phyloP scores from a whole-genome alignment of 2,888 invertebrate species.

The Chrysolina oricalcia region DNA sequence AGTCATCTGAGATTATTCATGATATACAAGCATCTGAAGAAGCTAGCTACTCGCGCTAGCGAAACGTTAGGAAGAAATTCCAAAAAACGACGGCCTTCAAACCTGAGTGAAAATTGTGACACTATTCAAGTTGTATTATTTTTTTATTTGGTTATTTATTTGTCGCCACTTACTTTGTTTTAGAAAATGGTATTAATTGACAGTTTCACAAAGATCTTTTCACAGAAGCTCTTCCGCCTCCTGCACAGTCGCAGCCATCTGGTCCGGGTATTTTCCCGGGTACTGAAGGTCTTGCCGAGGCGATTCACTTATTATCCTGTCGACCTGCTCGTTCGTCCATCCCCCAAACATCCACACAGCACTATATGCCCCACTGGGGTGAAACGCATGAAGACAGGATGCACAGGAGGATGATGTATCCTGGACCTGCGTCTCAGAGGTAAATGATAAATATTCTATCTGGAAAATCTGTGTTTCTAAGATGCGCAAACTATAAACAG shows the following conservation, averaged over 20 bases:
- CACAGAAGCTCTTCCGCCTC: conserved; percentile 57
- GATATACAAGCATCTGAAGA: too few species aligned
- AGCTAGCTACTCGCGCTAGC: too few species aligned
- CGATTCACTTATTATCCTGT: conserved; percentile 79
- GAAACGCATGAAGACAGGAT: conserved; percentile 70
- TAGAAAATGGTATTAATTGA: background rate
- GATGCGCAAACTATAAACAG: too few species aligned
- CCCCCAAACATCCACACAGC: conserved; percentile 64
- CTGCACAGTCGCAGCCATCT: conserved; percentile 50
- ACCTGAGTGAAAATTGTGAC: too few species aligned
- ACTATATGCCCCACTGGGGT: conserved; percentile 64
- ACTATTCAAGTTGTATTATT: background rate
- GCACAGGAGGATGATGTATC: conserved; percentile 68
- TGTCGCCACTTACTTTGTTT: background rate
- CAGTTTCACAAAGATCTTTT: conserved; percentile 29
- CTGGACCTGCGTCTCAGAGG: conserved; percentile 68
- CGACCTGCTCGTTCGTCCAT: conserved; percentile 72
- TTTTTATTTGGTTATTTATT: background rate
- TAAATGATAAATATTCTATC: conserved; percentile 42
- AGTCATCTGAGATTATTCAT: background rate
- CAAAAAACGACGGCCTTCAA: too few species aligned
- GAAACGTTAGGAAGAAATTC: too few species aligned
- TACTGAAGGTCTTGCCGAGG: conserved; percentile 80
- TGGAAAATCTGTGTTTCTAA: too few species aligned
- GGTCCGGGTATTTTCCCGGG: conserved; percentile 72